Percentiles rank a stretch among this genome's conserved stretches.
phyloP scores from a whole-genome alignment of 2,797 vertebrate species.

The Sebastes elongatus region DNA sequence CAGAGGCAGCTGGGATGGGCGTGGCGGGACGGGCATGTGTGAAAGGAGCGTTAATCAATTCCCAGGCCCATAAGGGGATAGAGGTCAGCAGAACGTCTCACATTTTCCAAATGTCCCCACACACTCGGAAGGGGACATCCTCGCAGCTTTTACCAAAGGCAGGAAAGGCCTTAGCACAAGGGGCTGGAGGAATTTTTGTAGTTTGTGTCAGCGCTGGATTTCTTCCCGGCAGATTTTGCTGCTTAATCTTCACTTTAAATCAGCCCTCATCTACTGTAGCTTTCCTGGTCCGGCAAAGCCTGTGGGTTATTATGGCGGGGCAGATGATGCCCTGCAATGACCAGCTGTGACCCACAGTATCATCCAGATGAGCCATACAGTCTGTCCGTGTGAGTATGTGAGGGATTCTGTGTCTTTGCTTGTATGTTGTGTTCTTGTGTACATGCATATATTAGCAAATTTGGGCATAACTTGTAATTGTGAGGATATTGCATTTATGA shows the following conservation, averaged over 20 bases:
- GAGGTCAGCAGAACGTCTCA: constrained; percentile 43
- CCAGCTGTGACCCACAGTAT: constrained; percentile 68
- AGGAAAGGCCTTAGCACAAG: constrained; percentile 34
- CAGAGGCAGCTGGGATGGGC: constrained; percentile 43
- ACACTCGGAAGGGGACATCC: constrained; percentile 3
- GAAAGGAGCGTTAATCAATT: constrained; percentile 56
- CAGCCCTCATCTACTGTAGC: constrained; percentile 62
- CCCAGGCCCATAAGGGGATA: constrained; percentile 30
- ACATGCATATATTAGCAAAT: neutral
- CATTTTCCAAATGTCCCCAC: constrained; percentile 56
- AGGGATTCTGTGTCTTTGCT: neutral
- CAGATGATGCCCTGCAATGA: constrained; percentile 50
- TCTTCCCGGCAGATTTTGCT: constrained; percentile 71
- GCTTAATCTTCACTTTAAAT: constrained; percentile 79
- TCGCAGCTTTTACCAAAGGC: neutral
- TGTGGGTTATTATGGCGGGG: constrained; percentile 37
- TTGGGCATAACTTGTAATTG: neutral
- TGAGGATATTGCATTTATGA: neutral
- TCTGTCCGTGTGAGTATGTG: constrained; percentile 5
- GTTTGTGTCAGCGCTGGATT: constrained; percentile 58
- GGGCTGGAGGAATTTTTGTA: constrained; percentile 29
- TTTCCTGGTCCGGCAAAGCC: constrained; percentile 61
- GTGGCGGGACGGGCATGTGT: constrained; percentile 46
- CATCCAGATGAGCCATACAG: constrained; percentile 42
- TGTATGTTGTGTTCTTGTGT: neutral